Conservation (phyloP, 1,140 invertebrate genomes). For the Aphis gossypii region DNA sequence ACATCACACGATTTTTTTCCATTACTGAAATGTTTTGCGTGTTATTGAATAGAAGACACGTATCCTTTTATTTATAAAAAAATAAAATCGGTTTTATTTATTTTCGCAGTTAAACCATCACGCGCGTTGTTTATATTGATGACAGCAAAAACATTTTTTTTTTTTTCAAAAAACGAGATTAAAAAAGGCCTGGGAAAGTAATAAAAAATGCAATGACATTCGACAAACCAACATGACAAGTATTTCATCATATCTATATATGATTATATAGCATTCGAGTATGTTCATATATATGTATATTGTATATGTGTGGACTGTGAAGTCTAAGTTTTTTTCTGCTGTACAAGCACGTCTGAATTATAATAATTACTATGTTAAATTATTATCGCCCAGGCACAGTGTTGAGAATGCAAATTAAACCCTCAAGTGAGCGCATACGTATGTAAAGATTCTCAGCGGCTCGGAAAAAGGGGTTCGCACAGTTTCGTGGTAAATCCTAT, state of each 20-base stretch:
- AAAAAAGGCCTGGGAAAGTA: not conserved
- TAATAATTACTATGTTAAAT: not conserved
- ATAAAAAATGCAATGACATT: not conserved
- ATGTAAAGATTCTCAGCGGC: constrained; percentile 5
- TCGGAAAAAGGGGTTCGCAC: not conserved
- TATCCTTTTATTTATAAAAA: constrained; percentile 8
- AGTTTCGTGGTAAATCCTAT: not conserved
- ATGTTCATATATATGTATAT: not conserved
- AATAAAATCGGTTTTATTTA: constrained; percentile 19
- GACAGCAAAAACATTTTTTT: not conserved
- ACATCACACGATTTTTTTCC: constrained; percentile 16
- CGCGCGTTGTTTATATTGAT: not conserved
- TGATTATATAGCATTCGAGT: not conserved
- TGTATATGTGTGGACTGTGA: too few species aligned
- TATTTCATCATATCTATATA: not conserved
- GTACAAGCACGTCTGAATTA: not conserved
- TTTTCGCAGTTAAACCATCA: not conserved
- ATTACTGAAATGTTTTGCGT: constrained; percentile 12
- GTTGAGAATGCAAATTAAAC: constrained; percentile 15
- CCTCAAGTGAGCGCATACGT: not conserved
- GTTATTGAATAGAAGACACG: constrained; percentile 15
- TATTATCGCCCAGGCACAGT: not conserved
- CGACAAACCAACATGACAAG: not conserved
- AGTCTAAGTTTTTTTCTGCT: not conserved
- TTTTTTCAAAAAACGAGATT: not conserved